A percentile compares a stretch with the other conserved stretches of the same genome.
Conservation (phyloP, 2,113 vertebrate species). For the Carassius auratus region DNA sequence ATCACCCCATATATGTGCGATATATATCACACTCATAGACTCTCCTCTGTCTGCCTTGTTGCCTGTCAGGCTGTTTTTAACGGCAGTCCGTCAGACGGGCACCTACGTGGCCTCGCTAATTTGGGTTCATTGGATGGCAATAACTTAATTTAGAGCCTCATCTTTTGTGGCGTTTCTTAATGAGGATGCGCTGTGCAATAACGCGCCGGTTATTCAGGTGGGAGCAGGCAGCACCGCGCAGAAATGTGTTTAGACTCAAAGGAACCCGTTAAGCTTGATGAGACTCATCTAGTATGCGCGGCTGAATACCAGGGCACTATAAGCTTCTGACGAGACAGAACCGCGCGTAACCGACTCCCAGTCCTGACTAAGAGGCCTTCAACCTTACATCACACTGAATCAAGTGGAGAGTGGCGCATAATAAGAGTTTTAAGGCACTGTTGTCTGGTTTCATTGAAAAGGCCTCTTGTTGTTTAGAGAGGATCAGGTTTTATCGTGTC, state of each 20-base stretch:
- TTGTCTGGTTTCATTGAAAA: conserved; percentile 56
- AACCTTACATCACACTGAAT: conserved; percentile 38
- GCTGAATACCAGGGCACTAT: conserved; percentile 73
- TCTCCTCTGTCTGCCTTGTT: conserved; percentile 68
- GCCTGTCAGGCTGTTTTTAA: conserved; percentile 68
- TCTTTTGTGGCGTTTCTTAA: conserved; percentile 72
- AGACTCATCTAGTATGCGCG: conserved; percentile 80
- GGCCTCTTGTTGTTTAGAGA: conserved; percentile 53
- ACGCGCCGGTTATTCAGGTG: conserved; percentile 69
- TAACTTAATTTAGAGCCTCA: conserved; percentile 79
- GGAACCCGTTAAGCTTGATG: conserved; percentile 73
- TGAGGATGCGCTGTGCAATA: conserved; percentile 77
- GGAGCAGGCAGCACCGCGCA: conserved; percentile 55
- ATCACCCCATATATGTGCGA: conserved; percentile 45
- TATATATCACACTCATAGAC: conserved; percentile 57
- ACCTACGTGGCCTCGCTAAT: conserved; percentile 70
- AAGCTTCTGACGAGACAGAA: conserved; percentile 54
- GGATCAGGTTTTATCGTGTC: conserved; percentile 61
- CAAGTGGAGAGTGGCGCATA: conserved; percentile 34
- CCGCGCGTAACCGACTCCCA: not conserved
- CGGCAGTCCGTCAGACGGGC: conserved; percentile 45
- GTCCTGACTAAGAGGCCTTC: conserved; percentile 31
- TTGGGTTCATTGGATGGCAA: conserved; percentile 79
- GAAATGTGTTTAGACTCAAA: conserved; percentile 72
- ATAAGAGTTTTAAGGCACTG: conserved; percentile 42